These are phyloP conservation scores for Parascotia fuliginaria DNA, from an alignment of 2,888 invertebrate species.

Conservation along the genomic window DNA sequence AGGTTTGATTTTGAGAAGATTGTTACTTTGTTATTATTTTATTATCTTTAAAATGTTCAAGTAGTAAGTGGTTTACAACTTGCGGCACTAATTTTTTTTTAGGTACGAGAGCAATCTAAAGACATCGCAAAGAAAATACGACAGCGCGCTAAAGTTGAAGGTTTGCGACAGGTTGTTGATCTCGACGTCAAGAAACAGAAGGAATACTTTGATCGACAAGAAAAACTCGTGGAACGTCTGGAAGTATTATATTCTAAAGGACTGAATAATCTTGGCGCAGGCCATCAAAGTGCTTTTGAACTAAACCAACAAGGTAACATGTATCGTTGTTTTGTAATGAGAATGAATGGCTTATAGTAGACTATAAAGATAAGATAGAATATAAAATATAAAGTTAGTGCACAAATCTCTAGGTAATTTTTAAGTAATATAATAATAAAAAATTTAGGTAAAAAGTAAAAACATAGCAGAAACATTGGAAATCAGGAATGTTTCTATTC, in stretches of 20 bases:
- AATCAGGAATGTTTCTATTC: no score
- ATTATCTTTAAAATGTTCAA: constrained; percentile 22
- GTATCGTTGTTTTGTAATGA: background rate
- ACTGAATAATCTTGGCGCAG: constrained; percentile 65
- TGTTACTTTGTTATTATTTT: constrained; percentile 14
- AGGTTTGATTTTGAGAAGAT: constrained; percentile 62
- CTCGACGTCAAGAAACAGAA: constrained; percentile 68
- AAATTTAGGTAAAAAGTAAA: no score
- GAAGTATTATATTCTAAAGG: constrained; percentile 68
- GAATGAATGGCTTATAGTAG: no score
- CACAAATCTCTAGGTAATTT: no score
- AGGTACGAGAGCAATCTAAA: constrained; percentile 84
- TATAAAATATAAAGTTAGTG: no score
- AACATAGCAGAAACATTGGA: no score
- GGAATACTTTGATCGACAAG: constrained; percentile 70
- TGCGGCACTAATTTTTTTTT: constrained; percentile 42
- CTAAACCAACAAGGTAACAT: constrained; percentile 53
- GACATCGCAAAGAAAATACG: constrained; percentile 80
- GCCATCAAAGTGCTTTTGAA: constrained; percentile 67
- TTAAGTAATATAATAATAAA: no score
- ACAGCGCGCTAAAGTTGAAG: constrained; percentile 75
- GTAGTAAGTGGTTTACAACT: constrained; percentile 28
- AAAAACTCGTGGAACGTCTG: constrained; percentile 69
- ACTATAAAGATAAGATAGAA: no score
- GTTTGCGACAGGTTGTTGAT: constrained; percentile 62